phyloP scores from a whole-genome alignment of 1,140 invertebrate genomes.

The Brevipalpus yothersi region DNA sequence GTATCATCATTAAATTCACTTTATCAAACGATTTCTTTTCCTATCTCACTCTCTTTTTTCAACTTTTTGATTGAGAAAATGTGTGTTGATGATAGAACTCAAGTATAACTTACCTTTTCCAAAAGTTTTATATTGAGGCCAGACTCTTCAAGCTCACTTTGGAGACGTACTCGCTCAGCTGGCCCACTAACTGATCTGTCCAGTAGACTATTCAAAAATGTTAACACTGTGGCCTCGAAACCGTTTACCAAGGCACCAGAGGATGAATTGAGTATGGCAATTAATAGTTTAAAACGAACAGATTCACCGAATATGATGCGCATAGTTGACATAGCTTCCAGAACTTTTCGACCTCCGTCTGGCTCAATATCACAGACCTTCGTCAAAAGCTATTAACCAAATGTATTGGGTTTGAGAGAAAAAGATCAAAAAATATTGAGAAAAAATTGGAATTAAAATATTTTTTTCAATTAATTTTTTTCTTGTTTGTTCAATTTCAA shows the following conservation, averaged over 20 bases:
- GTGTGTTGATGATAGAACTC: too few relatives aligned
- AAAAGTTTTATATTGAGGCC: slow-evolving; percentile 43
- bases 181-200: slow-evolving; percentile 36
- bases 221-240: slow-evolving; percentile 50
- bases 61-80: too few relatives aligned
- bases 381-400: slow-evolving; percentile 18
- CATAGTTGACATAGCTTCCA: slow-evolving; percentile 66
- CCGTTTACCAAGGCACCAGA: not conserved
- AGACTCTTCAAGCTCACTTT: slow-evolving; percentile 61
- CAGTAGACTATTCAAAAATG: slow-evolving; percentile 58
- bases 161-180: slow-evolving; percentile 57
- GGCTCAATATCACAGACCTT: slow-evolving; percentile 15
- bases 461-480: too few relatives aligned
- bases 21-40: too few relatives aligned
- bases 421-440: too few relatives aligned
- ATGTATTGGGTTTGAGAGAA: too few relatives aligned
- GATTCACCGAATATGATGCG: slow-evolving; percentile 68
- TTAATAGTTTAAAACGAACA: slow-evolving; percentile 59
- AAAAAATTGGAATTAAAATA: too few relatives aligned
- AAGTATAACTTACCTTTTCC: slow-evolving; percentile 30
- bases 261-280: slow-evolving; percentile 36
- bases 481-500: too few relatives aligned
- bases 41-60: too few relatives aligned
- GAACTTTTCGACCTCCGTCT: slow-evolving; percentile 46
- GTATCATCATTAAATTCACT: too few relatives aligned